phyloP scores from a whole-genome alignment of 2,113 vertebrate genomes.

The Brachionichthys hirsutus region DNA sequence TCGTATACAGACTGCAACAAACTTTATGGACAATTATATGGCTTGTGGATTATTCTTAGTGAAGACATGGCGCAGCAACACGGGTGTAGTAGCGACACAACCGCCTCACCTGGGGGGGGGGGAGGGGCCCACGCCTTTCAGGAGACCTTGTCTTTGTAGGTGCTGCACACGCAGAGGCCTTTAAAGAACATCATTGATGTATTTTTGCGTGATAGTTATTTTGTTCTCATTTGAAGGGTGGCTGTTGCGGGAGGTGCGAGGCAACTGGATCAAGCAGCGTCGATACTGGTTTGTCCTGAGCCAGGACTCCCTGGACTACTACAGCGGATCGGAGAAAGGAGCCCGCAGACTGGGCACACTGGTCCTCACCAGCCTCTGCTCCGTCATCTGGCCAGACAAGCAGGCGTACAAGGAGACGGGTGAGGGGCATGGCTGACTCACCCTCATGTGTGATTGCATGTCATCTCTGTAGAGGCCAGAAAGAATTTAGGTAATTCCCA shows the following conservation, averaged over 20 bases:
- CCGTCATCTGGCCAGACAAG: conserved; percentile 93
- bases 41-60: conserved; percentile 44
- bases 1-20: conserved; percentile 34
- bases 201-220: too few species aligned
- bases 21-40: conserved; percentile 49
- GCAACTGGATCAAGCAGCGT: conserved; percentile 88
- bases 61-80: conserved; percentile 19
- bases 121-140: background rate
- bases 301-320: conserved; percentile 91
- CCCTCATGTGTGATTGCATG: background rate
- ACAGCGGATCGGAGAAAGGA: conserved; percentile 85
- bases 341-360: conserved; percentile 86
- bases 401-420: conserved; percentile 92
- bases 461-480: conserved; percentile 19
- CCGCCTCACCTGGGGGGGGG: conserved; percentile 25
- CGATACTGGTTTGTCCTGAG: conserved; percentile 95
- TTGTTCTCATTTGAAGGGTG: conserved; percentile 79
- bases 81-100: conserved; percentile 19
- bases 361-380: conserved; percentile 94
- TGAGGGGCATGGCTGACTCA: conserved; percentile 61
- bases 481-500: conserved; percentile 20
- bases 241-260: conserved; percentile 87
- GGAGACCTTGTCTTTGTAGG: background rate
- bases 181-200: too few species aligned
- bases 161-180: too few species aligned